A percentile compares a stretch with the other conserved stretches of the same genome.
phyloP scores from a whole-genome alignment of 2,797 vertebrate genomes.

The Chlorospingus semifuscus region DNA sequence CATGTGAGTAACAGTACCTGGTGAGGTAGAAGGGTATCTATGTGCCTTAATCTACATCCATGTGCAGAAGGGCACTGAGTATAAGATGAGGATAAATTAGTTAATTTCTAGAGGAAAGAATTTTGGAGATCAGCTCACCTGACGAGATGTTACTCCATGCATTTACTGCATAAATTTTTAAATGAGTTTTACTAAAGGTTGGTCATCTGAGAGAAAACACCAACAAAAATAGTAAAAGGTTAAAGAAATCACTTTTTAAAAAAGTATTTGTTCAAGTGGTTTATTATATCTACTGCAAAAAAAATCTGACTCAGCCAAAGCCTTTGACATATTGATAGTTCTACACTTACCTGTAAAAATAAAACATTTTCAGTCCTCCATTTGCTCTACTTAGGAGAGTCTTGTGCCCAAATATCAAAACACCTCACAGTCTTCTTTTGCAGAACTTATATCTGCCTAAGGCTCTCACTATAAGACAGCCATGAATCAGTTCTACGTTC shows the following conservation, averaged over 20 bases:
- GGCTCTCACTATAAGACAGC: not conserved
- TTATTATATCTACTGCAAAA: not conserved
- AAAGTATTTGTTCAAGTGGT: not conserved
- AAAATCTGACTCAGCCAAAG: not conserved
- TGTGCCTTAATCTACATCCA: accelerated
- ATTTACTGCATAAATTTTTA: not conserved
- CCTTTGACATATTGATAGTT: not conserved
- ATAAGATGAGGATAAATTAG: not conserved
- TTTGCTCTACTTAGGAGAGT: not conserved
- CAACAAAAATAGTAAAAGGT: not conserved
- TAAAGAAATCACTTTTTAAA: not conserved
- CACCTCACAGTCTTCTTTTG: not conserved
- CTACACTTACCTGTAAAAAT: not conserved
- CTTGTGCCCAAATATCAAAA: not conserved
- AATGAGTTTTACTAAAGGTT: not conserved
- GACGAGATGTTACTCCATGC: not conserved
- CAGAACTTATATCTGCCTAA: not conserved
- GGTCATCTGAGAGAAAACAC: not conserved
- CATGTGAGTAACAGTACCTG: not conserved
- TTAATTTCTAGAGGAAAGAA: not conserved
- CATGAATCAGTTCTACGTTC: not conserved
- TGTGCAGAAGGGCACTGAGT: not conserved
- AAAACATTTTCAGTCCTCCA: not conserved
- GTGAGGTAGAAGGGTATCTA: not conserved
- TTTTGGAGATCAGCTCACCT: not conserved